phyloP scores from a whole-genome alignment of 2,888 invertebrate species.

The Chloromyia formosa region DNA sequence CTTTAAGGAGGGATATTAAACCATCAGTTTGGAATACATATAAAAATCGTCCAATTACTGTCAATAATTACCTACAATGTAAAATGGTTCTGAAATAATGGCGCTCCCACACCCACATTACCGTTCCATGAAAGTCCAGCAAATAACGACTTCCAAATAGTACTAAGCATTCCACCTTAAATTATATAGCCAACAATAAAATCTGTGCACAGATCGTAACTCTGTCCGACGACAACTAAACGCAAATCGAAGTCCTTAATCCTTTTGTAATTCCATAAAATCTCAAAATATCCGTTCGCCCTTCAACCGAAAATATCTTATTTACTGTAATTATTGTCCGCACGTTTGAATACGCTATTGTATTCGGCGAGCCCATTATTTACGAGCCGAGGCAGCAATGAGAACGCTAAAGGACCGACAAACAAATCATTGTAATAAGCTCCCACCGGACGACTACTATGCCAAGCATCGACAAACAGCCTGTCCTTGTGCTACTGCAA shows the following conservation, averaged over 20 bases:
- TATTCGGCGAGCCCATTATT: background rate
- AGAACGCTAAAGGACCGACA: background rate
- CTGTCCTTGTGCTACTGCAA: no score
- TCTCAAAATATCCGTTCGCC: background rate
- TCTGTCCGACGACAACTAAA: background rate
- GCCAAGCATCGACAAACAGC: background rate
- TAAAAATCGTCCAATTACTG: no score
- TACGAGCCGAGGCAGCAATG: background rate
- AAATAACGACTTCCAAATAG: background rate
- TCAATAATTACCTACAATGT: no score
- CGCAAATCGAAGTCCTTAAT: background rate
- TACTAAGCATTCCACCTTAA: background rate
- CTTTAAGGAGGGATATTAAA: no score
- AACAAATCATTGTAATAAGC: slow-evolving; percentile 7
- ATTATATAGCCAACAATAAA: background rate
- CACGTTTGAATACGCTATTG: slow-evolving; percentile 7
- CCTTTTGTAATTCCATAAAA: slow-evolving; percentile 9
- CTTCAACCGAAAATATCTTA: slow-evolving; percentile 8
- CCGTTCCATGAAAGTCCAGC: background rate
- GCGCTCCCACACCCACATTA: background rate
- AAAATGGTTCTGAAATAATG: no score
- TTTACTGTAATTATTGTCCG: slow-evolving; percentile 18
- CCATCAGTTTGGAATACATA: no score
- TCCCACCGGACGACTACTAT: background rate
- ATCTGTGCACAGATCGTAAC: background rate